Evolutionary conservation across 2,888 invertebrate species (phyloP), one percentile per base, ranked within the genome.

Genomic region (Agrilus cyanescens): DNA sequence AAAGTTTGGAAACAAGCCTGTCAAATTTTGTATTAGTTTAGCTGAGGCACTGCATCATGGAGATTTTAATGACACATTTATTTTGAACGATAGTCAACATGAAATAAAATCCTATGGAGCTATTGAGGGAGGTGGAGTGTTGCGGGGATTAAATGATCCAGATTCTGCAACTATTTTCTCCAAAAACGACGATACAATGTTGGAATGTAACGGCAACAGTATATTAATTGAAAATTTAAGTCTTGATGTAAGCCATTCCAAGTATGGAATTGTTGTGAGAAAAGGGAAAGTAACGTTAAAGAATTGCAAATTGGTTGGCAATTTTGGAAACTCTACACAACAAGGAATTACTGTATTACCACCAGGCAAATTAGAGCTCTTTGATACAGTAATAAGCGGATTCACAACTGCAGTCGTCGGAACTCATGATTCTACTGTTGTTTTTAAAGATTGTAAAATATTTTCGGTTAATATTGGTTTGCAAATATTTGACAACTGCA

Each of bases 271-370:
- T 39, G 51, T 74, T 12, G 57, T 71, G 6, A 66, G 75, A 40
- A 61, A 59, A 47, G 76, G 77, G 12, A 65, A 59, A 16, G 54
- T 73, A 1, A 60, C 57, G 12, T 52, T 78, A 39, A 64, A 59
- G 35, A 71, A 71, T 49, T 78, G 77, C 52, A 66, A 60, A 48
- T 57, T 78, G 37, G 52, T 68, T 32, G 73, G 72, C 2, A 65
- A 71, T 52, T 67, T 67, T 32, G 60, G 63, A 34, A 72, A 72
- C 2, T 69, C 71, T 5, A 72, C 72, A 2, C 72, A 72, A 53
- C 68, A 74, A 52, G 76, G 73, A 15, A 66, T 77, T 18, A 65
- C 75, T n/a, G 71, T 70, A 37, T 55, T 71, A 52, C 57, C 66
- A 41, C 64, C 68, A 50, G 56, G 64, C 43, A 55, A 65, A 46